These are phyloP conservation scores for Cotesia chilonis DNA, from an alignment of 1,140 invertebrate genomes.

Conservation along the genomic window DNA sequence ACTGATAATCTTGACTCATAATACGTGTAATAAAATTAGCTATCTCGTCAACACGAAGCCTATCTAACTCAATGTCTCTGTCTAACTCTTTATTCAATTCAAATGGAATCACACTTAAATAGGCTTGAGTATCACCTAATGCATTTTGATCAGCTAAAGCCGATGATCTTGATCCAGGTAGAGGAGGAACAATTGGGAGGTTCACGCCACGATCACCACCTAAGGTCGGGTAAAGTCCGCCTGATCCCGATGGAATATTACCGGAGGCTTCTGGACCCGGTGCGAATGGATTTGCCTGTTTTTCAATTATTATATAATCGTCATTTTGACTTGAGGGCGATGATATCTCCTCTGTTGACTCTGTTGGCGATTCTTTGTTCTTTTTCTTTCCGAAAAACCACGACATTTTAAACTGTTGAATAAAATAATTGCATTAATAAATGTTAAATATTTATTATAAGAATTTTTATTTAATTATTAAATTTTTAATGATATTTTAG, in stretches of 20 bases:
- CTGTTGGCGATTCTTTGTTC: conserved; percentile 52
- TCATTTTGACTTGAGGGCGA: conserved; percentile 41
- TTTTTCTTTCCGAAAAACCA: conserved; percentile 65
- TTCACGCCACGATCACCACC: conserved; percentile 34
- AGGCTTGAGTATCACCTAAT: conserved; percentile 47
- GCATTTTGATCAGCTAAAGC: conserved; percentile 38
- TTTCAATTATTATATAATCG: conserved; percentile 54
- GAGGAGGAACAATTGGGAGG: conserved; percentile 33
- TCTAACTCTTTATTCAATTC: conserved; percentile 54
- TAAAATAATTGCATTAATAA: conserved; percentile 8
- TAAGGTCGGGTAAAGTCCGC: conserved; percentile 51
- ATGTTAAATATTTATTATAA: not conserved
- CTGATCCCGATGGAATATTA: conserved; percentile 30
- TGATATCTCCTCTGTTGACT: conserved; percentile 48
- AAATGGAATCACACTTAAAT: conserved; percentile 58
- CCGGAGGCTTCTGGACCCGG: conserved; percentile 23
- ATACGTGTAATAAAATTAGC: conserved; percentile 54
- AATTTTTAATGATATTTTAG: too few relatives aligned
- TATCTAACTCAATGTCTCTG: conserved; percentile 54
- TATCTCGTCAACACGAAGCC: conserved; percentile 56
- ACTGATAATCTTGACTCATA: conserved; percentile 48
- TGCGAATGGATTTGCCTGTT: conserved; percentile 37
- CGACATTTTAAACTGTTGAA: conserved; percentile 56
- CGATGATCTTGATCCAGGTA: conserved; percentile 17
- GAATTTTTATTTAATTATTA: too few relatives aligned